Evolutionary conservation across 2,797 vertebrate genomes (phyloP).

Genomic region (Oceanodroma leucorhoa): DNA sequence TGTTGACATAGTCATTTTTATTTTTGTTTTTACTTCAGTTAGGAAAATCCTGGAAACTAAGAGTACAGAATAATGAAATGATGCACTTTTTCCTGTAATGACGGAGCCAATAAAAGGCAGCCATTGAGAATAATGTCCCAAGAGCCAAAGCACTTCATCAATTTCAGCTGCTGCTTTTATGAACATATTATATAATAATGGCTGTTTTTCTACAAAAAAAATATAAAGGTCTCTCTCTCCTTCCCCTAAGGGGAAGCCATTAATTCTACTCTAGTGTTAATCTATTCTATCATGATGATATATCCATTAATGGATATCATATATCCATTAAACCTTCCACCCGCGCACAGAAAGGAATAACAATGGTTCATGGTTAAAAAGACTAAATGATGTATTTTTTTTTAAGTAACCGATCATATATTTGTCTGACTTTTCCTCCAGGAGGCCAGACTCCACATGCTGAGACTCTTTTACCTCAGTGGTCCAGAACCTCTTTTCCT

Average conservation of each 20-base stretch:
- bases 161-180: conserved; percentile 1
- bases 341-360: background rate
- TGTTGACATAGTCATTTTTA: background rate
- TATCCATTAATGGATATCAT: background rate
- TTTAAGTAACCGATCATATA: background rate
- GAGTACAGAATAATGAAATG: background rate
- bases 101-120: background rate
- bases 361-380: background rate
- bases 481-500: background rate
- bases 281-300: background rate
- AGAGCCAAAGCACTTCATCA: conserved; percentile 15
- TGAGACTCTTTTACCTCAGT: background rate
- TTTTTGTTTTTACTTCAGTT: background rate
- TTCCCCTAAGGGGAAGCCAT: conserved; percentile 6
- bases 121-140: conserved; percentile 6
- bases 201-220: background rate
- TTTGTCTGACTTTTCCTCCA: conserved; percentile 9
- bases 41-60: background rate
- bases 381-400: background rate
- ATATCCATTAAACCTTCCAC: conserved; percentile 13
- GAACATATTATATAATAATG: background rate
- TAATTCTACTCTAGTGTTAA: background rate
- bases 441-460: background rate
- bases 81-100: background rate
- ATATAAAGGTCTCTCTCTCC: background rate